phyloP scores from a whole-genome alignment of 2,888 invertebrate genomes.

The Dendrolimus pini region DNA sequence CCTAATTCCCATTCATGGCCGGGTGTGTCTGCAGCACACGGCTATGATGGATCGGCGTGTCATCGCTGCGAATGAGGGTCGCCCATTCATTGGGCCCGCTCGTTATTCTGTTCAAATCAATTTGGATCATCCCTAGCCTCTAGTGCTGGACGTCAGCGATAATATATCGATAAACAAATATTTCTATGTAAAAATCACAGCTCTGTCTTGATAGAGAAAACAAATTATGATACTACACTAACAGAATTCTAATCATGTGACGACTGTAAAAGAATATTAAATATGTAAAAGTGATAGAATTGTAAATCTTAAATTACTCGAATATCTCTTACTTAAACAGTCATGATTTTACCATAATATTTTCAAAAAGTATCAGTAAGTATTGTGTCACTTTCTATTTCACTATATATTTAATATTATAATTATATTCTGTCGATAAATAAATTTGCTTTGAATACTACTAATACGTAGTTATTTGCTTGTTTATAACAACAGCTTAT shows the following conservation, averaged over 20 bases:
- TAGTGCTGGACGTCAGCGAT: background rate
- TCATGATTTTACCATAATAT: no score
- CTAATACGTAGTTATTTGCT: no score
- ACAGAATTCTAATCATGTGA: background rate
- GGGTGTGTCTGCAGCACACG: background rate
- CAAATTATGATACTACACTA: no score
- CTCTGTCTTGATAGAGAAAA: background rate
- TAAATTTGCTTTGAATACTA: no score
- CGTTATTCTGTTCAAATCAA: slow-evolving; percentile 69
- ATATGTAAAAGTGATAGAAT: no score
- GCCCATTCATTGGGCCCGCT: slow-evolving; percentile 2
- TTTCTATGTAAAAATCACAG: background rate
- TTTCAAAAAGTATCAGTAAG: no score
- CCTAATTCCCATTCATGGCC: background rate
- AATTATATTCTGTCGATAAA: no score
- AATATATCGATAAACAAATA: background rate
- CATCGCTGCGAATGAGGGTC: slow-evolving; percentile 5
- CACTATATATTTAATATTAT: no score
- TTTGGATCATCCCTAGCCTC: slow-evolving; percentile 62
- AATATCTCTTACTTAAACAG: no score
- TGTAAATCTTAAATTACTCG: no score
- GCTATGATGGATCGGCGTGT: slow-evolving; percentile 3
- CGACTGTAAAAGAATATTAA: background rate
- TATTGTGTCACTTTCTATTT: no score
- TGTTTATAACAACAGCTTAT: no score